phyloP scores from a whole-genome alignment of 2,888 invertebrate genomes.

The Polydrusus pterygomalis region DNA sequence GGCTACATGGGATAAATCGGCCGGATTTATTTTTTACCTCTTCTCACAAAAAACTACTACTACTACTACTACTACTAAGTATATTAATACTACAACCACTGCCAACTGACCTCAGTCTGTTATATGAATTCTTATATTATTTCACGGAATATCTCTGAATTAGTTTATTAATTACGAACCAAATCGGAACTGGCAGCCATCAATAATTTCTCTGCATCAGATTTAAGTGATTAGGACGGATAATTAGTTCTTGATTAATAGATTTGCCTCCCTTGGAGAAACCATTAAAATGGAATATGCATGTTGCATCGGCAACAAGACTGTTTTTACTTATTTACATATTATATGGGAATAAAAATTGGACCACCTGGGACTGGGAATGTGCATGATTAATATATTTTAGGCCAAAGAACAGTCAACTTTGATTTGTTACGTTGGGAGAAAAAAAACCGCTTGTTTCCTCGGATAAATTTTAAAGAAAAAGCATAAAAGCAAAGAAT shows the following conservation, averaged over 20 bases:
- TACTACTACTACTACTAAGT: too few relatives aligned
- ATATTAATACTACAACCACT: too few relatives aligned
- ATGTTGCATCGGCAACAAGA: not conserved
- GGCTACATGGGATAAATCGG: too few relatives aligned
- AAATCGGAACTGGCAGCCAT: constrained; percentile 41
- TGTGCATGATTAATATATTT: too few relatives aligned
- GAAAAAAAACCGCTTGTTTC: too few relatives aligned
- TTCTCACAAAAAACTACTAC: too few relatives aligned
- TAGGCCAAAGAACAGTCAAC: too few relatives aligned
- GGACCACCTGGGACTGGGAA: constrained; percentile 10
- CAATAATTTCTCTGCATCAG: constrained; percentile 29
- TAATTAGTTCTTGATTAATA: constrained; percentile 48
- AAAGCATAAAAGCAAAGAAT: too few relatives aligned
- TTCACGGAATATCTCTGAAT: constrained; percentile 6
- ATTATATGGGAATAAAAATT: constrained; percentile 11
- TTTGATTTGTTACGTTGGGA: too few relatives aligned
- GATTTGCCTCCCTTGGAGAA: constrained; percentile 37
- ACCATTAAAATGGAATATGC: constrained; percentile 28
- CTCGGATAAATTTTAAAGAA: too few relatives aligned
- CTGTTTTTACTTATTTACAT: constrained; percentile 7
- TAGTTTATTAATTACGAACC: constrained; percentile 39
- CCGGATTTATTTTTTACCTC: too few relatives aligned
- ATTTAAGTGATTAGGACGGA: constrained; percentile 44
- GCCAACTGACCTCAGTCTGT: too few relatives aligned
- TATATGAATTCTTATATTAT: not conserved